phyloP scores from a whole-genome alignment of 2,113 vertebrate genomes.

The Aramus guarauna region DNA sequence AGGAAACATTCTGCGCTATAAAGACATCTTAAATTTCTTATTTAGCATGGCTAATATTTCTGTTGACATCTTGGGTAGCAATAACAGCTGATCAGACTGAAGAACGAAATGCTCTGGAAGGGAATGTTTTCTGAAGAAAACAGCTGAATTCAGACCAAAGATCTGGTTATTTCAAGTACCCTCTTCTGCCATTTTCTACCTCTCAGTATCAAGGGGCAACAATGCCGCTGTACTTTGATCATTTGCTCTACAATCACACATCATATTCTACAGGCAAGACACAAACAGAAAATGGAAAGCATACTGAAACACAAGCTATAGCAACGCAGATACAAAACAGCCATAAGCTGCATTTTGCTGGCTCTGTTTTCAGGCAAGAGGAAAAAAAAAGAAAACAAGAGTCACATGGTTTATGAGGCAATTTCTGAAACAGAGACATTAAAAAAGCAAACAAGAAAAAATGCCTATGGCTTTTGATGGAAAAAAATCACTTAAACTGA shows the following conservation, averaged over 20 bases:
- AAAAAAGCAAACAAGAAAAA: slow-evolving; percentile 19
- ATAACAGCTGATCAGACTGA: not conserved
- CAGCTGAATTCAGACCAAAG: not conserved
- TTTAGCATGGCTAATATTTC: not conserved
- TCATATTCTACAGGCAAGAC: not conserved
- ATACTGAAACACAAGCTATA: not conserved
- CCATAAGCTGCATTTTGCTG: slow-evolving; percentile 23
- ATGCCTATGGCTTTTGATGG: slow-evolving; percentile 56
- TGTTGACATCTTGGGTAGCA: not conserved
- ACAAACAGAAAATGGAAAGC: not conserved
- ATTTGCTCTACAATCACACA: not conserved
- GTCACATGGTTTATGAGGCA: slow-evolving; percentile 66
- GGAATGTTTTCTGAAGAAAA: not conserved
- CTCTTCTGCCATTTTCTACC: not conserved
- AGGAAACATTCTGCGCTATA: not conserved
- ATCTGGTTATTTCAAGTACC: not conserved
- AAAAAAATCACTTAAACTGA: slow-evolving; percentile 58
- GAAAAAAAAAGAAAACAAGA: slow-evolving; percentile 4
- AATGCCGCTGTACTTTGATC: not conserved
- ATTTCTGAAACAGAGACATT: slow-evolving; percentile 62
- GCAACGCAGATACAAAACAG: not conserved
- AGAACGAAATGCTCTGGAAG: not conserved
- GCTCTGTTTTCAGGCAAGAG: slow-evolving; percentile 10
- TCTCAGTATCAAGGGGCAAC: not conserved
- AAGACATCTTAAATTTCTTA: not conserved